Evolutionary conservation across 2,113 vertebrate genomes (phyloP).

Genomic region (Trochalopteron elliotii): DNA sequence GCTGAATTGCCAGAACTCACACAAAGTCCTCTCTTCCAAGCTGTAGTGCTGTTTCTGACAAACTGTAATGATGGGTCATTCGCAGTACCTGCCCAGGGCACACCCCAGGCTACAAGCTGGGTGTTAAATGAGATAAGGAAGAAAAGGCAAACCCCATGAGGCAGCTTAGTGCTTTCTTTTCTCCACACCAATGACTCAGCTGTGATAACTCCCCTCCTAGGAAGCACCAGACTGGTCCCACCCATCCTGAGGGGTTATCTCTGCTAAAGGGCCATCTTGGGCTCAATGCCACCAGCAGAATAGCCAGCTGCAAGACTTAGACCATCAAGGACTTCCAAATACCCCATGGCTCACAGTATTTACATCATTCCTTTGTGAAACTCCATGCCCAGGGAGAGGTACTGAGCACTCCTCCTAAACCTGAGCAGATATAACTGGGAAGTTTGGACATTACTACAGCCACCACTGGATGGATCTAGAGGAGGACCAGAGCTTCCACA

Average conservation of each 20-base stretch:
- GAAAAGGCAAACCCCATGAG: background rate
- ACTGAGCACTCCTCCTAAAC: background rate
- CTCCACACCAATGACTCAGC: too few relatives aligned
- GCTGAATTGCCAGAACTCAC: background rate
- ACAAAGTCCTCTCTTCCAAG: background rate
- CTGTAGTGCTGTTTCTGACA: background rate
- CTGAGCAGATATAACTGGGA: background rate
- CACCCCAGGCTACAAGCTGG: background rate
- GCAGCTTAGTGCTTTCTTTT: background rate
- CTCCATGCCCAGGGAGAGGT: rapidly evolving
- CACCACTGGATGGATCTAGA: background rate
- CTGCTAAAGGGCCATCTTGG: background rate
- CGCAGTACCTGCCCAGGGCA: background rate
- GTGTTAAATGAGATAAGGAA: background rate
- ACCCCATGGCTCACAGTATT: background rate
- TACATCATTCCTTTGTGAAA: background rate
- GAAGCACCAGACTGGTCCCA: background rate
- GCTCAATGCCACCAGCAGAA: background rate
- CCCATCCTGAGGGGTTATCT: background rate
- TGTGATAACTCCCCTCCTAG: background rate
- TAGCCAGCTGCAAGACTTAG: background rate
- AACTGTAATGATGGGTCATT: background rate
- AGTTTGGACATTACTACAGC: background rate
- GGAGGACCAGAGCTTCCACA: background rate
- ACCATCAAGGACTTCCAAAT: background rate